Evolutionary conservation across 1,140 invertebrate species (phyloP).

Genomic region (Hyles euphorbiae): DNA sequence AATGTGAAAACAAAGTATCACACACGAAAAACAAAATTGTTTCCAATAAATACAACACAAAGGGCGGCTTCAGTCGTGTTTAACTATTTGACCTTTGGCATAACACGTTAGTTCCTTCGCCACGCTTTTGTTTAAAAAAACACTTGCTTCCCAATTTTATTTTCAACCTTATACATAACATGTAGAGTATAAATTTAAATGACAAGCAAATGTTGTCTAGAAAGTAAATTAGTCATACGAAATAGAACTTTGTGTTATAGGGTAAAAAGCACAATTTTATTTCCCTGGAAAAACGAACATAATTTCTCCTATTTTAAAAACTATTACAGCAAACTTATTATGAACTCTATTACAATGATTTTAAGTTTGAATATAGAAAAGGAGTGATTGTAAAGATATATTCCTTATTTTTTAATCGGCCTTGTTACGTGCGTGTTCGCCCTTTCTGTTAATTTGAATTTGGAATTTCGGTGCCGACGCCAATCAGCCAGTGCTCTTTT

Average conservation of each 20-base stretch:
- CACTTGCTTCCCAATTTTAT: conserved; percentile 7
- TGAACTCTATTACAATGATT: too few relatives aligned
- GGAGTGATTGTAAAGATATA: conserved; percentile 4
- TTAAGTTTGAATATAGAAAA: too few relatives aligned
- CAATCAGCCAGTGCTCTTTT: not conserved
- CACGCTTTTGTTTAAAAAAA: conserved; percentile 13
- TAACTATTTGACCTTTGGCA: conserved; percentile 39
- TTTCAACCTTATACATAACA: conserved; percentile 9
- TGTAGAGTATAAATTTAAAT: too few relatives aligned
- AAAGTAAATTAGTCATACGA: too few relatives aligned
- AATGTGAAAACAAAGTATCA: too few relatives aligned
- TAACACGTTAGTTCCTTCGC: conserved; percentile 34
- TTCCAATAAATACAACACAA: conserved; percentile 12
- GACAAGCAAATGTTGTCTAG: too few relatives aligned
- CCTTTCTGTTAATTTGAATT: conserved; percentile 33
- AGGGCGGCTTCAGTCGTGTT: conserved; percentile 5
- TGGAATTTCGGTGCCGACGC: conserved; percentile 22
- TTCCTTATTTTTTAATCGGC: conserved; percentile 13
- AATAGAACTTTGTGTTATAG: too few relatives aligned
- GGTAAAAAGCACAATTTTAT: too few relatives aligned
- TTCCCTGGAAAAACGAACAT: too few relatives aligned
- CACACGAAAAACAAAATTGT: not conserved
- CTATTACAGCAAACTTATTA: too few relatives aligned
- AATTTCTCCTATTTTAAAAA: too few relatives aligned
- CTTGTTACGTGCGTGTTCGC: conserved; percentile 26